Evolutionary conservation across 1,140 invertebrate genomes (phyloP).

Genomic region (Whitmania pigra): DNA sequence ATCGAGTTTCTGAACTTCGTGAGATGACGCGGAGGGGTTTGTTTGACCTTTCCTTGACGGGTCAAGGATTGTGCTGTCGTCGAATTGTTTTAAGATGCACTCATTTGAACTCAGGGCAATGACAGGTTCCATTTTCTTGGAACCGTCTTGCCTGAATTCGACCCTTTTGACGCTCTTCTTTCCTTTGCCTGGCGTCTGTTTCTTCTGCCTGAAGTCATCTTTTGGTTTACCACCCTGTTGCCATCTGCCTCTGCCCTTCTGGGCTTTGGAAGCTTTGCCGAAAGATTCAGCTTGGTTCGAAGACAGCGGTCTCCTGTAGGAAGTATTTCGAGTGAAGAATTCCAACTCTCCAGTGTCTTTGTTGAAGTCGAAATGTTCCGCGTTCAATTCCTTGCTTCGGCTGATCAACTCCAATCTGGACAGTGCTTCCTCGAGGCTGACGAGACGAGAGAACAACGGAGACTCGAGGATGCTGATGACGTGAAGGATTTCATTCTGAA

Average conservation of each 20-base stretch:
- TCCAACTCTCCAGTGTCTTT: background rate
- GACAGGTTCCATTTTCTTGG: background rate
- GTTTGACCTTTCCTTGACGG: background rate
- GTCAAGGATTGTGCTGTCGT: background rate
- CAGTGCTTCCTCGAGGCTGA: background rate
- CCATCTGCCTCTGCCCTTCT: background rate
- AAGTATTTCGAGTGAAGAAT: background rate
- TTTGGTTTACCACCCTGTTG: background rate
- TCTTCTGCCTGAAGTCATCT: background rate
- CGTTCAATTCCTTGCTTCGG: background rate
- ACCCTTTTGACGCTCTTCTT: background rate
- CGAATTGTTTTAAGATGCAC: background rate
- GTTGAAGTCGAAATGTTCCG: background rate
- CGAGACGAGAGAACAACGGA: conserved; percentile 5
- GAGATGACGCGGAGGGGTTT: background rate
- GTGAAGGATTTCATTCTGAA: conserved; percentile 6
- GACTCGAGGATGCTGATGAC: background rate
- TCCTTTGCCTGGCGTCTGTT: background rate
- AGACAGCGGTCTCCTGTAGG: background rate
- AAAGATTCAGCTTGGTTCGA: background rate
- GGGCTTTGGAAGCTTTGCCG: background rate
- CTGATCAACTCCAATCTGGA: background rate
- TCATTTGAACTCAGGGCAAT: background rate
- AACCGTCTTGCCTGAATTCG: background rate
- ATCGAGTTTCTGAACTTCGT: background rate